Conservation (phyloP, 2,888 invertebrate genomes). For the Drosophila atripex region DNA sequence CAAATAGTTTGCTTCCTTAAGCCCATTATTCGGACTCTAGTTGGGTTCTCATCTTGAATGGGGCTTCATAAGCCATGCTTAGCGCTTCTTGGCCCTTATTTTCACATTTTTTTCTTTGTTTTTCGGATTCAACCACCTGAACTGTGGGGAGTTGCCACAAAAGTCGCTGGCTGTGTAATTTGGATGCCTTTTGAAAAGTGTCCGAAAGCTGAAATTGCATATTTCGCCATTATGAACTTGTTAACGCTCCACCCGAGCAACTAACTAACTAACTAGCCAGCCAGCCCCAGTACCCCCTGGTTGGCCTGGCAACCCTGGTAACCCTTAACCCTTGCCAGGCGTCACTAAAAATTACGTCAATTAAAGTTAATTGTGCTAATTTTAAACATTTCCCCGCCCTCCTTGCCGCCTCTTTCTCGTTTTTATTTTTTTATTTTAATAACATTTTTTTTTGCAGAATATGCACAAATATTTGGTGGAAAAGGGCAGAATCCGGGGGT, state of each 20-base stretch:
- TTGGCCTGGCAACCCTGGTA: not conserved
- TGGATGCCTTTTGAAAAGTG: constrained; percentile 67
- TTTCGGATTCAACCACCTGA: not conserved
- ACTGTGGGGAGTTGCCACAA: constrained; percentile 16
- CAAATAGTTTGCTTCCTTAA: no score
- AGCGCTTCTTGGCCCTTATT: not conserved
- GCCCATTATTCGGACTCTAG: no score
- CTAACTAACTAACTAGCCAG: constrained; percentile 16
- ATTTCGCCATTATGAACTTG: constrained; percentile 71
- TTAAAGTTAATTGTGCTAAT: constrained; percentile 76
- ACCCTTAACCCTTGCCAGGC: constrained; percentile 11
- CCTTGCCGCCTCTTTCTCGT: not conserved
- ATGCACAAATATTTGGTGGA: constrained; percentile 62
- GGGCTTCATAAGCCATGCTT: no score
- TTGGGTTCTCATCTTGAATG: no score
- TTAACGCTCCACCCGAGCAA: constrained; percentile 45
- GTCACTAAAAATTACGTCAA: constrained; percentile 71
- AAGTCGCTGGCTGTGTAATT: constrained; percentile 48
- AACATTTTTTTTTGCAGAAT: constrained; percentile 59
- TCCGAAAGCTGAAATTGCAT: constrained; percentile 67
- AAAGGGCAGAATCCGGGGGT: not conserved
- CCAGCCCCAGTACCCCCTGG: constrained; percentile 5
- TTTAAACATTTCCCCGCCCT: constrained; percentile 43
- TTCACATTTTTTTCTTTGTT: not conserved
- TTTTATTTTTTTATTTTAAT: constrained; percentile 31